Conservation (phyloP, 2,888 invertebrate genomes). For the Thymelicus sylvestris region DNA sequence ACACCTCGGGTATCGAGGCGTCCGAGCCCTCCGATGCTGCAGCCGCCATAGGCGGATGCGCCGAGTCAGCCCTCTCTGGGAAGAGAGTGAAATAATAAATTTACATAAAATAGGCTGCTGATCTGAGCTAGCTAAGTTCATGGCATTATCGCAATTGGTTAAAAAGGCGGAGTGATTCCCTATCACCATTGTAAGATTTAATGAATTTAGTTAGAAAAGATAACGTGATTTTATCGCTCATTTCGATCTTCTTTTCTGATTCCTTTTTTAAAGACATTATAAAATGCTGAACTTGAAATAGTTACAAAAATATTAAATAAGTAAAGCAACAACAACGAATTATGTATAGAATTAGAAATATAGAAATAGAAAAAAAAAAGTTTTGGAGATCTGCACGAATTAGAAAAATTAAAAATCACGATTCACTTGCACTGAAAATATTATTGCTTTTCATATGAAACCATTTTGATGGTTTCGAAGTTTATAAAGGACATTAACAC, state of each 20-base stretch:
- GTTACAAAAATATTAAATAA: neutral
- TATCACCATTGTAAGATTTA: conserved; percentile 25
- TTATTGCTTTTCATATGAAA: too few relatives aligned
- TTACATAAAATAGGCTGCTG: conserved; percentile 26
- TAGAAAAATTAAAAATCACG: neutral
- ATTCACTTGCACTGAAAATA: neutral
- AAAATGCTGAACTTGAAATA: neutral
- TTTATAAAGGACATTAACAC: too few relatives aligned
- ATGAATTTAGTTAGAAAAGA: conserved; percentile 14
- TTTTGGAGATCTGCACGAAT: neutral
- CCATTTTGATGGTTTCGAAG: too few relatives aligned
- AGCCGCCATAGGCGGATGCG: too few relatives aligned
- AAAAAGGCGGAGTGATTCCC: conserved; percentile 33
- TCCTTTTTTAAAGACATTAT: too few relatives aligned
- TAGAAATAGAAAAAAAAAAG: neutral
- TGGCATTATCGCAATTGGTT: conserved; percentile 26
- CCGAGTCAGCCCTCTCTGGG: too few relatives aligned
- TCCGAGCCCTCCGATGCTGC: too few relatives aligned
- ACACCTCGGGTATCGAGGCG: too few relatives aligned
- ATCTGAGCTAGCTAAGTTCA: conserved; percentile 14
- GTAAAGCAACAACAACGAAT: neutral
- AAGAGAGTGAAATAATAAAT: too few relatives aligned
- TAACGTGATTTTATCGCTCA: neutral
- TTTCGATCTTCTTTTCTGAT: neutral
- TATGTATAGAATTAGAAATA: neutral